Evolutionary conservation across 2,113 vertebrate genomes (phyloP).

Genomic region (Spilogale gracilis): DNA sequence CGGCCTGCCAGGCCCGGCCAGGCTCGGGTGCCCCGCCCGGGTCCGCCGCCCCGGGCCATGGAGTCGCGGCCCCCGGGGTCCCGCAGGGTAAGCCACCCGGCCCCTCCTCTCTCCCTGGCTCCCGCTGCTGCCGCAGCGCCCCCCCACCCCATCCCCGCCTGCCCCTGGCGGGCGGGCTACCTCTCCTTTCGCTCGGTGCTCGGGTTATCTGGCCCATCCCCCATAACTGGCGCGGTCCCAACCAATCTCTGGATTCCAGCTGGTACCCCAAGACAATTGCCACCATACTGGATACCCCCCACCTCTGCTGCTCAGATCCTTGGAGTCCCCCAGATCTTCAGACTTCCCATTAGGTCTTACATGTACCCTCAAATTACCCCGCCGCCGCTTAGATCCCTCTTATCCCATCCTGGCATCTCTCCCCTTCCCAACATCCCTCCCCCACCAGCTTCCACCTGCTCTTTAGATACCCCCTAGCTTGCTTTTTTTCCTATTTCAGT

Average conservation of each 20-base stretch:
- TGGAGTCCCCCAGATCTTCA: slow-evolving; percentile 44
- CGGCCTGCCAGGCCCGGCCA: slow-evolving; percentile 68
- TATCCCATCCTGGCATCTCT: neutral
- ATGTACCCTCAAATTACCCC: slow-evolving; percentile 40
- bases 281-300: slow-evolving; percentile 20
- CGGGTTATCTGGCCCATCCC: slow-evolving; percentile 66
- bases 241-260: slow-evolving; percentile 52
- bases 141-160: slow-evolving; percentile 62
- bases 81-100: slow-evolving; percentile 82
- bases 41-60: slow-evolving; percentile 71
- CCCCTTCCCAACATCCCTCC: slow-evolving; percentile 11
- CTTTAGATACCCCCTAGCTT: slow-evolving; percentile 10
- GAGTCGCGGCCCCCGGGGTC: slow-evolving; percentile 78
- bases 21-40: slow-evolving; percentile 70
- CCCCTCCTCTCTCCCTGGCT: slow-evolving; percentile 59
- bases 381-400: neutral
- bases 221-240: slow-evolving; percentile 60
- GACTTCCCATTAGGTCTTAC: slow-evolving; percentile 24
- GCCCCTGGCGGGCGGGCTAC: slow-evolving; percentile 68
- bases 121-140: slow-evolving; percentile 75
- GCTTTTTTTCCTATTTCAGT: neutral
- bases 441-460: slow-evolving; percentile 73
- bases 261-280: slow-evolving; percentile 52
- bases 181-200: slow-evolving; percentile 54
- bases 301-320: slow-evolving; percentile 38